A percentile compares a stretch with the other conserved stretches of the same genome.
phyloP scores from a whole-genome alignment of 2,113 vertebrate species.

The Atlantisia rogersi region DNA sequence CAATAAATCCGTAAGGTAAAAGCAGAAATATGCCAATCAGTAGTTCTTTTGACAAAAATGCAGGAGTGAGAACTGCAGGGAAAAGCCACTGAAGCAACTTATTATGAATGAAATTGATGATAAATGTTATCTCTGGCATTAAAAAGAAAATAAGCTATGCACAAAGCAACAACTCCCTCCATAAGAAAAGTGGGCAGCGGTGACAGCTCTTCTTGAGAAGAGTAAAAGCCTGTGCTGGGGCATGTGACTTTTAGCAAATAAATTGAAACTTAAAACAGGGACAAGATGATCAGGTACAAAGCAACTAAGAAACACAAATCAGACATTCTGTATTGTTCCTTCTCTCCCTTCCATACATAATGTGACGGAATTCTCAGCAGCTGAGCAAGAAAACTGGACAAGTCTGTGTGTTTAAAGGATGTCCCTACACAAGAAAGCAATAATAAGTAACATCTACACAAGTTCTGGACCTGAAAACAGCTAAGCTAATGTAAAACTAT shows the following conservation, averaged over 20 bases:
- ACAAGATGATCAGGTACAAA: background rate
- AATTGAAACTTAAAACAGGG: background rate
- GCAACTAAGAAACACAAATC: background rate
- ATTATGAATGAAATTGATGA: slow-evolving; percentile 31
- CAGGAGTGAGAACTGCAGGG: slow-evolving; percentile 21
- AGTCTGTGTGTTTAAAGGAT: background rate
- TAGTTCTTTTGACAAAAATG: slow-evolving; percentile 35
- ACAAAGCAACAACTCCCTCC: background rate
- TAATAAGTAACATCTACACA: background rate
- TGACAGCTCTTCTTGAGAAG: background rate
- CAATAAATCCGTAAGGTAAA: slow-evolving; percentile 66
- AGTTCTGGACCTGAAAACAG: background rate
- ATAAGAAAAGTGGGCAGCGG: background rate
- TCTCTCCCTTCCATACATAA: background rate
- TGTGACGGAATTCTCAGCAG: background rate
- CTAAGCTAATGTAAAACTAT: background rate
- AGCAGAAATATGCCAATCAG: slow-evolving; percentile 49
- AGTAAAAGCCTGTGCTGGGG: background rate
- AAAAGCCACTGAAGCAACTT: slow-evolving; percentile 49
- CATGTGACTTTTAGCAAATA: background rate
- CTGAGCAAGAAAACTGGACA: background rate
- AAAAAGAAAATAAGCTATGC: slow-evolving; percentile 6
- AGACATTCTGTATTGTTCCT: background rate
- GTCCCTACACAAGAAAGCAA: background rate
- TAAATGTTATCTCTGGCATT: slow-evolving; percentile 51